phyloP scores from a whole-genome alignment of 2,888 invertebrate genomes.

The Eristalis pertinax region DNA sequence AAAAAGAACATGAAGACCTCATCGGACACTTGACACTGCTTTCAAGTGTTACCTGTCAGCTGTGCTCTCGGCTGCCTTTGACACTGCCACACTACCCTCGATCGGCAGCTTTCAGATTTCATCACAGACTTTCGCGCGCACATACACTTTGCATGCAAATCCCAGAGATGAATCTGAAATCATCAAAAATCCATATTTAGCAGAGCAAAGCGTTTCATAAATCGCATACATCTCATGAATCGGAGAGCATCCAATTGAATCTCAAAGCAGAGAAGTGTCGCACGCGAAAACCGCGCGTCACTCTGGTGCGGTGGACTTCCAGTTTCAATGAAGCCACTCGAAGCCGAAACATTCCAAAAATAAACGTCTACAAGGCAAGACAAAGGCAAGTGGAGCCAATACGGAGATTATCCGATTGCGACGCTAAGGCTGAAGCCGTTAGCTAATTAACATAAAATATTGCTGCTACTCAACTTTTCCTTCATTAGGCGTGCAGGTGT shows the following conservation, averaged over 20 bases:
- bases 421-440: slow-evolving; percentile 24
- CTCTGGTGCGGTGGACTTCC: not conserved
- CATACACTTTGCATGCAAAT: not conserved
- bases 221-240: not conserved
- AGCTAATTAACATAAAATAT: slow-evolving; percentile 41
- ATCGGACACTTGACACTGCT: not conserved
- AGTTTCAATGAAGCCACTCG: not conserved
- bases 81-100: not conserved
- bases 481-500: slow-evolving; percentile 6
- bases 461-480: slow-evolving; percentile 12
- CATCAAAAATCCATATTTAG: not conserved
- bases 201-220: not conserved
- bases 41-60: no score
- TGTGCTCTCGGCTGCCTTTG: not conserved
- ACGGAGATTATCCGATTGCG: not conserved
- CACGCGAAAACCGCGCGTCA: not conserved
- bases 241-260: not conserved
- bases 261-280: not conserved
- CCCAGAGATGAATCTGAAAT: not conserved
- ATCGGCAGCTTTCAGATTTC: not conserved
- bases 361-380: not conserved
- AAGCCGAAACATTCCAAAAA: not conserved
- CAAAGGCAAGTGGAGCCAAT: not conserved
- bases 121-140: not conserved
- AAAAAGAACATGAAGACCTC: not conserved